Conservation (phyloP, 2,113 vertebrate genomes). For the Bostrychus sinensis region DNA sequence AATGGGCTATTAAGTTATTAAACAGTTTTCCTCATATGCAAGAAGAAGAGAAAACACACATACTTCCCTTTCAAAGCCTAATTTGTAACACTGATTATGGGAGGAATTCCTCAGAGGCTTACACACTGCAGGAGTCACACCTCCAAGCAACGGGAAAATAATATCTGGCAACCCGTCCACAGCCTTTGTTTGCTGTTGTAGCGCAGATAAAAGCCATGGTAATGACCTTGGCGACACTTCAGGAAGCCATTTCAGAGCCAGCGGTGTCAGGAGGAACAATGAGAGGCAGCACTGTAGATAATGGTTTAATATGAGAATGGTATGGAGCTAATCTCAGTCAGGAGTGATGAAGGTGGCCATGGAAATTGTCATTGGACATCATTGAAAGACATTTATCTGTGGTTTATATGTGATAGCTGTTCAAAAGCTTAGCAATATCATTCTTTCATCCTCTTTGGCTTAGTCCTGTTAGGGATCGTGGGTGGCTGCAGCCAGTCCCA, state of each 20-base stretch:
- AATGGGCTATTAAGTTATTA: neutral
- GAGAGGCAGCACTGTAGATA: conserved; percentile 2
- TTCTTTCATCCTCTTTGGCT: too few relatives aligned
- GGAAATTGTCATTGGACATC: neutral
- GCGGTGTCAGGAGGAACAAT: conserved; percentile 56
- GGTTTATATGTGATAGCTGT: too few relatives aligned
- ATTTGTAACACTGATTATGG: neutral
- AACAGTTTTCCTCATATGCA: neutral
- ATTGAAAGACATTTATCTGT: neutral
- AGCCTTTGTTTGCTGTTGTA: conserved; percentile 62
- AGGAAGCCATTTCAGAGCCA: conserved; percentile 31
- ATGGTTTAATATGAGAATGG: conserved; percentile 20
- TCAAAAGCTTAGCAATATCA: too few relatives aligned
- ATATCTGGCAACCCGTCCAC: conserved; percentile 50
- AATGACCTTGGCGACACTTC: conserved; percentile 58
- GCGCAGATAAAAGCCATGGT: conserved; percentile 61
- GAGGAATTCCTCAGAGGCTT: conserved; percentile 15
- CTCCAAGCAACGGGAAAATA: conserved; percentile 32
- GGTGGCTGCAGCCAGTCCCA: too few relatives aligned
- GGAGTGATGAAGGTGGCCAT: neutral
- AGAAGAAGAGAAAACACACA: neutral
- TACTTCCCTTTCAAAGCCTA: neutral
- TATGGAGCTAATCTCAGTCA: neutral
- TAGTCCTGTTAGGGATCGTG: too few relatives aligned
- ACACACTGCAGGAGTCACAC: conserved; percentile 25